A percentile compares a stretch with the other conserved stretches of the same genome.
Evolutionary conservation across 2,888 invertebrate genomes (phyloP).

Genomic region (Myathropa florea): DNA sequence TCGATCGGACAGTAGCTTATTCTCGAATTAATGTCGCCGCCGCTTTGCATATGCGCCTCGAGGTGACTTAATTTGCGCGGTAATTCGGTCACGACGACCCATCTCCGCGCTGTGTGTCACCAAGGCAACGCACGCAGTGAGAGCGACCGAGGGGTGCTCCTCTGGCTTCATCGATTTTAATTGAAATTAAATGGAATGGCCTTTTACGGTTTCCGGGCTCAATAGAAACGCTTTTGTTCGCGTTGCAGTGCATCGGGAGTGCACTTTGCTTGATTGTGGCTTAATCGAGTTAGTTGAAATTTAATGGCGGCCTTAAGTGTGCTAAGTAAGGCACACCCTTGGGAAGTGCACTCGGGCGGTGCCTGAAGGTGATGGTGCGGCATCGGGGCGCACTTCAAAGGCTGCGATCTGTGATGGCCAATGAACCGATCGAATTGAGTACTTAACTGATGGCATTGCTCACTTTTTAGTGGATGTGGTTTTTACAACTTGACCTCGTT

Average conservation of each 20-base stretch:
- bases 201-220: slow-evolving; percentile 26
- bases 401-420: neutral
- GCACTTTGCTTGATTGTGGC: neutral
- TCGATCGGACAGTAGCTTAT: neutral
- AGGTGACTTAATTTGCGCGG: slow-evolving; percentile 21
- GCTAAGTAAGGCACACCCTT: neutral
- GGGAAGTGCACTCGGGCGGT: neutral
- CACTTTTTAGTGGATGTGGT: neutral
- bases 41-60: neutral
- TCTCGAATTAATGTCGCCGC: slow-evolving; percentile 15
- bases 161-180: slow-evolving; percentile 13
- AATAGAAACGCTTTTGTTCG: slow-evolving; percentile 3
- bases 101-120: neutral
- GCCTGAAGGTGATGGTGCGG: too few relatives aligned
- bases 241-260: neutral
- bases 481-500: neutral
- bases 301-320: neutral
- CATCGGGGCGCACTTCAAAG: neutral
- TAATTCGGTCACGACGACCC: neutral
- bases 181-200: slow-evolving; percentile 24
- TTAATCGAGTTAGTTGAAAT: neutral
- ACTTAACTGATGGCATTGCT: neutral
- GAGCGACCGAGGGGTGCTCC: neutral
- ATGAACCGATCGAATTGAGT: neutral
- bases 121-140: neutral